phyloP scores from a whole-genome alignment of 2,888 invertebrate species.

The Neoitamus cyanurus region DNA sequence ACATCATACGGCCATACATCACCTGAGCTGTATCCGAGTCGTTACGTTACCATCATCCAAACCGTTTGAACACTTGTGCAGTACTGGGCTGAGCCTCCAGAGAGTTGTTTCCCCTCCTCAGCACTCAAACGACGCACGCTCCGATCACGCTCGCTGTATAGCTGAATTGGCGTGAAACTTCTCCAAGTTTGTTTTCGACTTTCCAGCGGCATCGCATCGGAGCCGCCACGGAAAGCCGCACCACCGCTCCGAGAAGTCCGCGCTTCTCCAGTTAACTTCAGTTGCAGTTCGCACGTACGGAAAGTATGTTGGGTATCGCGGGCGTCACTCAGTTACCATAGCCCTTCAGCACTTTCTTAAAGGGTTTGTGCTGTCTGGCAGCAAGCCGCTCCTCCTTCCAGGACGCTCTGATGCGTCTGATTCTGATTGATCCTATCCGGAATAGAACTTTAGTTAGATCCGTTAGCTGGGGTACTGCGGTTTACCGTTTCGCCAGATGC shows the following conservation, averaged over 20 bases:
- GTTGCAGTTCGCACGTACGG: conserved; percentile 31
- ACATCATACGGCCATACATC: neutral
- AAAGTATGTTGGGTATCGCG: conserved; percentile 15
- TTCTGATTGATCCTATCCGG: neutral
- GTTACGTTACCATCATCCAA: neutral
- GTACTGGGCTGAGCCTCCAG: neutral
- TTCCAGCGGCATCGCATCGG: neutral
- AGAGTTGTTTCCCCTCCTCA: neutral
- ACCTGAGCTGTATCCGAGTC: neutral
- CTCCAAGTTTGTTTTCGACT: neutral
- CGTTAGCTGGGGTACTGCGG: neutral
- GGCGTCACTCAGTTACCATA: neutral
- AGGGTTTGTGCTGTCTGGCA: neutral
- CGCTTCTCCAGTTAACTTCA: conserved; percentile 9
- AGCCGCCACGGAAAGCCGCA: neutral
- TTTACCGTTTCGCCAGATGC: neutral
- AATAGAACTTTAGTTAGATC: neutral
- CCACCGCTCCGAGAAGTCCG: neutral
- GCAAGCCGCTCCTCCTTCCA: neutral
- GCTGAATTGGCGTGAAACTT: neutral
- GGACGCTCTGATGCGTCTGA: neutral
- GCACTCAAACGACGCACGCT: neutral
- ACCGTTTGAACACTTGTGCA: neutral
- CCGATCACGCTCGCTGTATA: neutral
- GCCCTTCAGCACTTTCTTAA: neutral